Base-by-base conservation (phyloP, 2,888 invertebrate genomes). In the Molorchus minor region DNA sequence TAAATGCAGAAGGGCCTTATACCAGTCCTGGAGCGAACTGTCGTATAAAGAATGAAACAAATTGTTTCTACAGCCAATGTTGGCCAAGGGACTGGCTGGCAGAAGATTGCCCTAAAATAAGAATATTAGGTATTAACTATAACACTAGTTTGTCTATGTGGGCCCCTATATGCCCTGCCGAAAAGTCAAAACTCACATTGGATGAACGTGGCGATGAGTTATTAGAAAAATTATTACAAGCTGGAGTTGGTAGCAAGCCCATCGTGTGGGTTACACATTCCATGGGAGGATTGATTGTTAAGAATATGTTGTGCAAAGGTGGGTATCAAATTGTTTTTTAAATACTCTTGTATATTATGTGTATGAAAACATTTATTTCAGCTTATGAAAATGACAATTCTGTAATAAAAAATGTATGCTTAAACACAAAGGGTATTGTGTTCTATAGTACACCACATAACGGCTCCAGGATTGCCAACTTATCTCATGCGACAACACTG, bases 31-130 rank as follows among this genome's bases (percentile, higher is more conserved):
- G 60, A 13, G 38, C 58, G n/a, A 51, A 60, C 16, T 71, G 36
- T 10, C 25, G 55, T 12, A 1, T 15, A 15, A 62, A 64, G 56
- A 60, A 69, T 40, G 52, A 60, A 17, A 58, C 65, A 5, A 29
- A 47, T 1, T 58, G 65, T 35, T 62, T 76, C 15, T 83, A 82
- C 64, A 92, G 94, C 1, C 86, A 87, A 62, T 96, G 96, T 79
- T 97, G 96, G 96, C 96, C 96, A 1, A 91, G 91, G 83, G 96
- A 97, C 75, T 98, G 97, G 97, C 81, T 98, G 58, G 88, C 95
- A 0, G 82, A 86, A 71, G 95, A 96, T 78, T 87, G 89, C 71
- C 85, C 86, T 30, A 86, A 89, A 75, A 82, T 93, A 49, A 59
- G 68, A 55, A 56, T 68, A 13, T 56, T 65, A 47, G 94, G 94